phyloP scores from a whole-genome alignment of 2,888 invertebrate species.

The Nesidiocoris tenuis region DNA sequence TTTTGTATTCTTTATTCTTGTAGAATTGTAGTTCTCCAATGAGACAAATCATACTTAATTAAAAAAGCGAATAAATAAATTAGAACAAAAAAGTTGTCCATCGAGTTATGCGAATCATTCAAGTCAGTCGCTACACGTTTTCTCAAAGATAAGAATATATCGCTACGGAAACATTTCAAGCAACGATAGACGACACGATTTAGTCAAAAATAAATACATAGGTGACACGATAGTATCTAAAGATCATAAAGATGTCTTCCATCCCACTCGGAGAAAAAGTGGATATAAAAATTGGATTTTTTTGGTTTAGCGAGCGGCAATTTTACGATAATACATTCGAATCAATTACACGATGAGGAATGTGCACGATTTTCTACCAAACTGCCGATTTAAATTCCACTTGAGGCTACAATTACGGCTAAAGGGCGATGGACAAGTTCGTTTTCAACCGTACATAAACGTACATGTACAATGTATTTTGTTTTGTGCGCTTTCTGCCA shows the following conservation, averaged over 20 bases:
- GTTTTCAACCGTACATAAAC: too few relatives aligned
- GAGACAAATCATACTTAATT: too few relatives aligned
- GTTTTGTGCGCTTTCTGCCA: too few relatives aligned
- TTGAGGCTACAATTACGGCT: too few relatives aligned
- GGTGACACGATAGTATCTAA: background rate
- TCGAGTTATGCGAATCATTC: too few relatives aligned
- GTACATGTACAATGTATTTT: too few relatives aligned
- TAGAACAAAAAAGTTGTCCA: too few relatives aligned
- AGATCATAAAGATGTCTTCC: background rate
- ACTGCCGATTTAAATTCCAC: background rate
- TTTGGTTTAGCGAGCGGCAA: background rate
- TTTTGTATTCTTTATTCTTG: too few relatives aligned
- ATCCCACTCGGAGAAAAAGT: background rate
- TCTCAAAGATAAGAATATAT: background rate
- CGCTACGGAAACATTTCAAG: background rate
- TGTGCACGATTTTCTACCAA: background rate
- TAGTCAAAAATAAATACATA: background rate
- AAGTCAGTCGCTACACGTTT: too few relatives aligned
- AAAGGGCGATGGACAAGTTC: too few relatives aligned
- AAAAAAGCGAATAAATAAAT: too few relatives aligned
- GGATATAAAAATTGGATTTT: background rate
- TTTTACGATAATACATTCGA: background rate
- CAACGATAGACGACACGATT: background rate
- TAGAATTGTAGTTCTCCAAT: too few relatives aligned
- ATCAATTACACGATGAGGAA: background rate